Percentiles rank a stretch among this genome's conserved stretches.
These are phyloP conservation scores for Adela reaumurella DNA, from an alignment of 2,888 invertebrate species.

Conservation along the genomic window DNA sequence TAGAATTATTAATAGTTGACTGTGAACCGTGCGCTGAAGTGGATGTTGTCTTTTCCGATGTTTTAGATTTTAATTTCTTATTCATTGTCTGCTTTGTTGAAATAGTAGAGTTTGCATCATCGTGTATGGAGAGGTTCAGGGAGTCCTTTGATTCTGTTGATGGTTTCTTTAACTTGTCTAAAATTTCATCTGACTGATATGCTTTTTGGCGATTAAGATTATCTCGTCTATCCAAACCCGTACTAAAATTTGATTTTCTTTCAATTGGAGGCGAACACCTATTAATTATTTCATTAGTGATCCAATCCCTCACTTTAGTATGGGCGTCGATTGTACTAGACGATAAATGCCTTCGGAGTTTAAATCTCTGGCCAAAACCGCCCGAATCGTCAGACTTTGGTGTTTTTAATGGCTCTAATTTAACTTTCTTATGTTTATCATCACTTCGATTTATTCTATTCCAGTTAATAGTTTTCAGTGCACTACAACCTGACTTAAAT, in stretches of 20 bases:
- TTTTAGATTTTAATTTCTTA: constrained; percentile 24
- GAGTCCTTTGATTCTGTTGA: constrained; percentile 15
- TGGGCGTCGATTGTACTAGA: constrained; percentile 81
- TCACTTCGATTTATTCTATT: constrained; percentile 48
- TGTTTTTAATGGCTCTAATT: constrained; percentile 53
- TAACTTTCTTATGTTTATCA: constrained; percentile 47
- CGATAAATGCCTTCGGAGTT: constrained; percentile 68
- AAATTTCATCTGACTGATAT: constrained; percentile 3
- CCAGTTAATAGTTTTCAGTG: constrained; percentile 55
- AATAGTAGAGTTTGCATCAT: constrained; percentile 18
- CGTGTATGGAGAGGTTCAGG: constrained; percentile 18
- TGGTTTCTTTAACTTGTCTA: background rate
- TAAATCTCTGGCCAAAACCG: constrained; percentile 58
- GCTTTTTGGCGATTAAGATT: background rate
- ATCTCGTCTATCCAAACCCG: no score
- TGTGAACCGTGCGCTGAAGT: constrained; percentile 45
- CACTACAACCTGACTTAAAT: constrained; percentile 54
- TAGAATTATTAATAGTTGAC: constrained; percentile 36
- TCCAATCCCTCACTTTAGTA: constrained; percentile 85
- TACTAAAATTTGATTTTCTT: constrained; percentile 45
- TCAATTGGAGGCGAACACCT: constrained; percentile 66
- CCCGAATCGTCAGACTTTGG: constrained; percentile 54
- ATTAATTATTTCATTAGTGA: constrained; percentile 73
- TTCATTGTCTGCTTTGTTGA: constrained; percentile 22
- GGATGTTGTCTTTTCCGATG: constrained; percentile 46